These are phyloP conservation scores for Chiroxiphia lanceolata DNA, from an alignment of 2,797 vertebrate species.

Conservation along the genomic window DNA sequence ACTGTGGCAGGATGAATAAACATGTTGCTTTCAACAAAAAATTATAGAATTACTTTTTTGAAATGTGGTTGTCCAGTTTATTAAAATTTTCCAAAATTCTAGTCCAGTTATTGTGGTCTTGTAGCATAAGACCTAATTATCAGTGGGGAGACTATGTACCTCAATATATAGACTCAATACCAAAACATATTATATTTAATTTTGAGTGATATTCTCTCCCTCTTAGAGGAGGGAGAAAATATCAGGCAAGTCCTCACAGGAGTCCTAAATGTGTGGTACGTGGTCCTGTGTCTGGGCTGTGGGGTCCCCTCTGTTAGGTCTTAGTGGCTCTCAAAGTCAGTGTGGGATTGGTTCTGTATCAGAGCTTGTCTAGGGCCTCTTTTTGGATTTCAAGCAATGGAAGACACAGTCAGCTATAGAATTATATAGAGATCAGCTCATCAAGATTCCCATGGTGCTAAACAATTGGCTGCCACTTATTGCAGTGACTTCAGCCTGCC, in stretches of 20 bases:
- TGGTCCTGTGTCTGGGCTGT: neutral
- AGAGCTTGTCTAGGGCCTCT: neutral
- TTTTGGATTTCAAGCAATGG: neutral
- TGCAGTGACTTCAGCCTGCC: neutral
- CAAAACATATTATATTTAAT: neutral
- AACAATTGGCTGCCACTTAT: neutral
- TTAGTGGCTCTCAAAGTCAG: neutral
- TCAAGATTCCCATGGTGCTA: neutral
- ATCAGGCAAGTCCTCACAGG: neutral
- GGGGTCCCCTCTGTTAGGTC: neutral
- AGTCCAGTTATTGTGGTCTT: fast-evolving
- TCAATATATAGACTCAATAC: too few species aligned
- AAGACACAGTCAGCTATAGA: neutral
- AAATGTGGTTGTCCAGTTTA: fast-evolving
- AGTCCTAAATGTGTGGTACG: neutral
- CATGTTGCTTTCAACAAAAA: neutral
- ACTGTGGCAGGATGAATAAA: neutral
- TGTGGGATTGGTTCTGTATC: neutral
- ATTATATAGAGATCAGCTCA: neutral
- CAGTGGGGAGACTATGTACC: neutral
- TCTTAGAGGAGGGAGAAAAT: neutral
- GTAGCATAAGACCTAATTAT: neutral
- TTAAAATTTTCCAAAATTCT: neutral
- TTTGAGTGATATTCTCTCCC: neutral
- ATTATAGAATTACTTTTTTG: fast-evolving